Base-by-base conservation (phyloP, 2,888 invertebrate species). In the Eretmocerus hayati region DNA sequence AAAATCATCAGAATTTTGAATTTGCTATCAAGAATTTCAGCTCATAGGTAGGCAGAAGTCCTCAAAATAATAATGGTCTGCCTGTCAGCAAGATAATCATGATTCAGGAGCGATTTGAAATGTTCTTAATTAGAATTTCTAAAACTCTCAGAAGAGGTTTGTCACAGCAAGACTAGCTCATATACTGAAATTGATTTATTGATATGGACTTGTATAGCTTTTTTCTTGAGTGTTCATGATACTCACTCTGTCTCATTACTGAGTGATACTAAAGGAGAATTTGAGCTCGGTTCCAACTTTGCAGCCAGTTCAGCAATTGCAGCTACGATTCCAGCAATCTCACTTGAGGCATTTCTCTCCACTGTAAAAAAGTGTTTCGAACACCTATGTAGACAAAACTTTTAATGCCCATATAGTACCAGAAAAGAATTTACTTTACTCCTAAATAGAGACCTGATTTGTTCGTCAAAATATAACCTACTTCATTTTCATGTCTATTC, bases 271-370 rank as follows among this genome's bases (percentile, higher is more conserved):
- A 85, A 80, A 37, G 88, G 86, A 26, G 81, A 77, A 63, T 79
- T 79, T 50, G 79, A 81, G 4, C 83, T 81, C 4, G 76, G 75
- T 65, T 89, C 86, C 57, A 89, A 72, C 69, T 85, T 86, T 54
- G 82, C 81, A 5, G 84, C 86, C 64, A 86, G 84, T 62, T 87
- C 84, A 0, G 87, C 83, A 54, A 90, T 81, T 1, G 88, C 87
- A 40, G 84, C 81, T 39, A 87, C 80, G 40, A 87, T 77, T 0
- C 89, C 89, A 6, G 88, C 83, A 41, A 83, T 83, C 57, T 85
- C 81, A 4, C 82, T 80, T 55, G 84, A 81, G 4, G 84, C 84
- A 50, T 78, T 74, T 2, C 89, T 88, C 65, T 81, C 83, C 3
- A 80, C 84, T 71, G 73, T 4, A 59, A 57, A 46, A 40, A 22